phyloP scores from a whole-genome alignment of 2,888 invertebrate genomes.

The Anorthoa munda region DNA sequence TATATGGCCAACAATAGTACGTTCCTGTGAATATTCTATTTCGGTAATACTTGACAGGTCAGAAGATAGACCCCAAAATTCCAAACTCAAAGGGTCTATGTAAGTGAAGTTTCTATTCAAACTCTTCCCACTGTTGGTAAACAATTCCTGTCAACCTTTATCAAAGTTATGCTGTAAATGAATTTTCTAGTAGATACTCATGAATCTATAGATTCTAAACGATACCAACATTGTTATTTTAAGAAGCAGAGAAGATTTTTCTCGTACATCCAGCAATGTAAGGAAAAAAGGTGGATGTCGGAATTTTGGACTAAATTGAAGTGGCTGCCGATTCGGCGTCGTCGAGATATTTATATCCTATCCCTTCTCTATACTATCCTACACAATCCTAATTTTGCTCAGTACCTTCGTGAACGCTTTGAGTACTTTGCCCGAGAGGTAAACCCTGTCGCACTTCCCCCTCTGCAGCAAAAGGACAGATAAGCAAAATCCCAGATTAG shows the following conservation, averaged over 20 bases:
- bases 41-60: conserved; percentile 7
- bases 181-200: background rate
- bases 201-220: background rate
- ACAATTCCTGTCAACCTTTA: conserved; percentile 56
- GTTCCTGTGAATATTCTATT: background rate
- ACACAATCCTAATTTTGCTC: too few relatives aligned
- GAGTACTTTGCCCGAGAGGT: too few relatives aligned
- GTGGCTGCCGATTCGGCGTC: too few relatives aligned
- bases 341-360: too few relatives aligned
- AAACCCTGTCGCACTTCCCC: too few relatives aligned
- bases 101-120: conserved; percentile 17
- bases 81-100: conserved; percentile 5
- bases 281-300: too few relatives aligned
- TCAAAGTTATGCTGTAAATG: conserved; percentile 41
- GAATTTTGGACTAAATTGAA: too few relatives aligned
- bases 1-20: background rate
- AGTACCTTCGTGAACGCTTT: too few relatives aligned
- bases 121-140: conserved; percentile 25
- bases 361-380: too few relatives aligned
- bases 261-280: background rate
- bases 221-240: background rate
- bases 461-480: too few relatives aligned
- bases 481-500: too few relatives aligned
- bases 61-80: background rate
- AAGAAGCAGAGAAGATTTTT: background rate